These are phyloP conservation scores for Ephydatia muelleri DNA, from an alignment of 37 sponge, comb jelly and placozoan species.

Conservation along the genomic window DNA sequence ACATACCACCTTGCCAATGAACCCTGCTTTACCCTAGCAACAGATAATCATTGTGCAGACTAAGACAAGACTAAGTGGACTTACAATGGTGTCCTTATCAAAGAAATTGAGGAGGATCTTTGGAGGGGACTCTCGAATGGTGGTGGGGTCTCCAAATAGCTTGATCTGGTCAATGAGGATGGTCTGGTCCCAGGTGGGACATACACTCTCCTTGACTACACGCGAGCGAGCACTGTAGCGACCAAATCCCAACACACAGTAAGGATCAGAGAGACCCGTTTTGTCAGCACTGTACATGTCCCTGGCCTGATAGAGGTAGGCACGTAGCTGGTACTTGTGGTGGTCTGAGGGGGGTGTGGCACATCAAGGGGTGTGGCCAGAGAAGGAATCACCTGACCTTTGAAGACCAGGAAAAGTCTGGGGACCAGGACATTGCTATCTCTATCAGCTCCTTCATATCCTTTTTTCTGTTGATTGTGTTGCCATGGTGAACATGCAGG, in stretches of 20 bases:
- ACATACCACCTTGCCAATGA: slow-evolving; percentile 66
- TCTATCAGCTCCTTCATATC: slow-evolving; percentile 67
- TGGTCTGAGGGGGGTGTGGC: slow-evolving; percentile 38
- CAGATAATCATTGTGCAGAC: background rate
- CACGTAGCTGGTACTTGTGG: slow-evolving; percentile 93
- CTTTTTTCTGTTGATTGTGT: slow-evolving; percentile 33
- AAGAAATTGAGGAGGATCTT: slow-evolving; percentile 84
- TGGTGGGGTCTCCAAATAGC: slow-evolving; percentile 82
- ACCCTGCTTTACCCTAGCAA: slow-evolving; percentile 89
- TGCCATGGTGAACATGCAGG: too few relatives aligned
- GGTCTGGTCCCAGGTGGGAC: slow-evolving; percentile 99
- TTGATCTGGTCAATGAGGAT: slow-evolving; percentile 82
- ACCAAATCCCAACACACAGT: slow-evolving; percentile 76
- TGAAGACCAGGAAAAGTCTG: slow-evolving; percentile 88
- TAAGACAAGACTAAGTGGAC: slow-evolving; percentile 8
- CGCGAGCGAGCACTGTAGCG: slow-evolving; percentile 71
- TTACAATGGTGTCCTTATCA: slow-evolving; percentile 91
- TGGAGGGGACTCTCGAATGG: slow-evolving; percentile 70
- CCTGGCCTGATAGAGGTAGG: slow-evolving; percentile 98
- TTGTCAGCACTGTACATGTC: slow-evolving; percentile 90
- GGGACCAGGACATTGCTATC: slow-evolving; percentile 72
- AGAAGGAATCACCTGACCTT: slow-evolving; percentile 27
- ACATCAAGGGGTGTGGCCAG: background rate
- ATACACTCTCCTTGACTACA: slow-evolving; percentile 80
- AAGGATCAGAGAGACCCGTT: slow-evolving; percentile 96